A percentile compares a stretch with the other conserved stretches of the same genome.
phyloP scores from a whole-genome alignment of 2,113 vertebrate species.

The Stigmatopora argus region DNA sequence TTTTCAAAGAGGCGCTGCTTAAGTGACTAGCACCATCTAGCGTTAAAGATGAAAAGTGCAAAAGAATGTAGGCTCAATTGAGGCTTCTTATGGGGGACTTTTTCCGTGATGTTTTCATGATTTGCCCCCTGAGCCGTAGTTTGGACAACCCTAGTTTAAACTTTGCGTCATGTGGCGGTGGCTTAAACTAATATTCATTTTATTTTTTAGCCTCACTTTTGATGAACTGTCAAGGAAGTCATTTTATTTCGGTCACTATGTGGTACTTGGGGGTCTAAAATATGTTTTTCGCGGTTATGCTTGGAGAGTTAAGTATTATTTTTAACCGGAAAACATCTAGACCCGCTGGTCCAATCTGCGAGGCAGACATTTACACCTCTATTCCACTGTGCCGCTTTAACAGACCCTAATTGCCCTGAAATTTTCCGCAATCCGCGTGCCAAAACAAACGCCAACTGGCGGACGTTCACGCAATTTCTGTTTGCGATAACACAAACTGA shows the following conservation, averaged over 20 bases:
- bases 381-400: neutral
- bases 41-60: no score
- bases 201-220: neutral
- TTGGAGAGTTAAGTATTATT: neutral
- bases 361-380: neutral
- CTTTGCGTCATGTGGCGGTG: neutral
- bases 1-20: no score
- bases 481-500: conserved; percentile 7
- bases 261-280: neutral
- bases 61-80: no score
- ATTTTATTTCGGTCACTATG: neutral
- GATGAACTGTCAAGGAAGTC: neutral
- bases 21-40: no score
- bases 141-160: neutral
- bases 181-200: neutral
- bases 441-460: neutral
- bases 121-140: no score
- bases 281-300: neutral
- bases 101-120: no score
- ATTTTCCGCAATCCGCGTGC: neutral
- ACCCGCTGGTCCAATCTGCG: neutral
- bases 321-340: neutral
- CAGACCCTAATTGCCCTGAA: neutral
- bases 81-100: no score
- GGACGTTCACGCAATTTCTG: neutral